A percentile compares a stretch with the other conserved stretches of the same genome.
Conservation (phyloP, 2,113 vertebrate genomes). For the Lepidothrix coronata region DNA sequence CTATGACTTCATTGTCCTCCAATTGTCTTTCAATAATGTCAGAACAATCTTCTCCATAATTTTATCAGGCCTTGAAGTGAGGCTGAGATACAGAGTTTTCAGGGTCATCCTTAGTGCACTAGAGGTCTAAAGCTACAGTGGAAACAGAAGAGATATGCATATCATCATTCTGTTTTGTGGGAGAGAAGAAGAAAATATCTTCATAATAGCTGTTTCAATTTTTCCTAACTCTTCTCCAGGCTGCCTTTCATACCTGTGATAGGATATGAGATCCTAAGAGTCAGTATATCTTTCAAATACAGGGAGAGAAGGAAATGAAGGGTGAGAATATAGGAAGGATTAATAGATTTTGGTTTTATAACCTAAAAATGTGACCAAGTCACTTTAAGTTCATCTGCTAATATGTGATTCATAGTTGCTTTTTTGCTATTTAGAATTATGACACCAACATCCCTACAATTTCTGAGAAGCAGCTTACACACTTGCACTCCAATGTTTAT, state of each 20-base stretch:
- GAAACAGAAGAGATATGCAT: background rate
- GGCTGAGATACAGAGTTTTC: background rate
- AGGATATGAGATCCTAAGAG: background rate
- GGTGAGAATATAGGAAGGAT: background rate
- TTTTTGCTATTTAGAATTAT: conserved; percentile 30
- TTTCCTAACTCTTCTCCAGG: background rate
- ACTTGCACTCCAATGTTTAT: conserved; percentile 57
- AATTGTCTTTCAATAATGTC: background rate
- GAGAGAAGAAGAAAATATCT: background rate
- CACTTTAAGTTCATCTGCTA: background rate
- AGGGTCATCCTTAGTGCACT: background rate
- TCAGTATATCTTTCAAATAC: background rate
- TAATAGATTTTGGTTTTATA: background rate
- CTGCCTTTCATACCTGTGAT: background rate
- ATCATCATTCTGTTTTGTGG: background rate
- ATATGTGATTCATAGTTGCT: background rate
- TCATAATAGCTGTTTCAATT: background rate
- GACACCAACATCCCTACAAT: background rate
- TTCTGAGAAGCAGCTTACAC: background rate
- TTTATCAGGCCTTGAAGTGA: background rate
- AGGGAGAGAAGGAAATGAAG: background rate
- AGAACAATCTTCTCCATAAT: background rate
- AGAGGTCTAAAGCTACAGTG: background rate
- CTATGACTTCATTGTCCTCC: background rate
- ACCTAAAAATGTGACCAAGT: background rate